Evolutionary conservation across 2,888 invertebrate species (phyloP).

Genomic region (Aphidius colemani): DNA sequence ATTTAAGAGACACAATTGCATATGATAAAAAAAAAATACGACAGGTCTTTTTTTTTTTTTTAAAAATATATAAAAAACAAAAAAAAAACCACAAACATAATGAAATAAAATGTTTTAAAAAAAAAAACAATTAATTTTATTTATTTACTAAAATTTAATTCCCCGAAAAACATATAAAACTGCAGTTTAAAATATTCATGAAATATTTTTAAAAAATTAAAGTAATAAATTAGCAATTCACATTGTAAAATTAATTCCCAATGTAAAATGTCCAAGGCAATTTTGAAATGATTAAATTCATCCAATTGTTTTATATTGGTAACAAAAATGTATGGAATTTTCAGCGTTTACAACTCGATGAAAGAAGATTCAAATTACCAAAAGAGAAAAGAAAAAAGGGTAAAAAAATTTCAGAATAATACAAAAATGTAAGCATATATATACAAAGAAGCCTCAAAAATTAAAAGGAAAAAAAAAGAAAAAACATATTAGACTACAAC

Average conservation of each 20-base stretch:
- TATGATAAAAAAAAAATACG: conserved; percentile 19
- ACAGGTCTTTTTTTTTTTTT: conserved; percentile 23
- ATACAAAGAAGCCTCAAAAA: conserved; percentile 24
- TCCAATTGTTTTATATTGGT: conserved; percentile 19
- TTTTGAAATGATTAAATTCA: not conserved
- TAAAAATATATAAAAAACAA: not conserved
- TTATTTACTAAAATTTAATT: too few species aligned
- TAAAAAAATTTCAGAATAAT: conserved; percentile 7
- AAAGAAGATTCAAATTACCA: conserved; percentile 1
- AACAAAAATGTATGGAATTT: conserved; percentile 12
- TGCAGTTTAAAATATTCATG: too few species aligned
- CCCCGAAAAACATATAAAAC: too few species aligned
- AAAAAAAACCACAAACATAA: conserved; percentile 9
- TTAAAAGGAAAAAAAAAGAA: conserved; percentile 11
- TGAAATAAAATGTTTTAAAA: conserved; percentile 18
- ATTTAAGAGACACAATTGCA: conserved; percentile 1
- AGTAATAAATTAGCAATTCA: too few species aligned
- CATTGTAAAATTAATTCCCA: too few species aligned
- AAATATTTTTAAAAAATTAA: too few species aligned
- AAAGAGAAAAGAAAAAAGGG: conserved; percentile 4
- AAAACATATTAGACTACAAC: not conserved
- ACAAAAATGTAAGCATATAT: conserved; percentile 18
- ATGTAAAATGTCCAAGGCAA: too few species aligned
- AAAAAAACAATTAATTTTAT: too few species aligned
- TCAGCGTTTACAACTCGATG: conserved; percentile 3